These are phyloP conservation scores for Nestor notabilis DNA, from an alignment of 2,113 vertebrate species.

Conservation along the genomic window DNA sequence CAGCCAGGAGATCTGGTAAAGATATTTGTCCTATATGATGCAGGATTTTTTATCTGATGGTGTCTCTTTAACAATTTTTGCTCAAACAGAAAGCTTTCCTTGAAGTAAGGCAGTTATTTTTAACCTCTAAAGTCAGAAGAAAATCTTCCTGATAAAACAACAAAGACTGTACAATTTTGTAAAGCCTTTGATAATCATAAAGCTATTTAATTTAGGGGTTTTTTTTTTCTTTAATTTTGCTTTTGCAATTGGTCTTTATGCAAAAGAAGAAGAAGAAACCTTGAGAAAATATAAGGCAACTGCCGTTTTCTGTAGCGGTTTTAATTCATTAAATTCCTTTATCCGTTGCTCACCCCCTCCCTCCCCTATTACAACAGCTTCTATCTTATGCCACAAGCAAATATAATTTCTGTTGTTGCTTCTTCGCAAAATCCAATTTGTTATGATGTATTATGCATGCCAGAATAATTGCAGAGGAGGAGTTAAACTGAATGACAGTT, in stretches of 20 bases:
- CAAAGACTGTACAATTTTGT: not conserved
- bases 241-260: not conserved
- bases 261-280: not conserved
- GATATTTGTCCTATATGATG: not conserved
- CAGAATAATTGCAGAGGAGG: constrained; percentile 71
- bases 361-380: constrained; percentile 15
- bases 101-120: constrained; percentile 49
- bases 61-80: not conserved
- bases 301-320: constrained; percentile 13
- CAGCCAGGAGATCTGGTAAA: not conserved
- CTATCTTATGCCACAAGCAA: constrained; percentile 56
- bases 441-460: constrained; percentile 75
- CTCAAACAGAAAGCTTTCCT: not conserved
- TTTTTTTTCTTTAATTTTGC: constrained; percentile 21
- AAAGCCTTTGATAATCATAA: not conserved
- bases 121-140: not conserved
- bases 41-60: not conserved
- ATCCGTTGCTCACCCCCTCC: not conserved
- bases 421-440: constrained; percentile 69
- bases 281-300: constrained; percentile 12
- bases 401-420: constrained; percentile 56
- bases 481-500: constrained; percentile 65
- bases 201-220: not conserved
- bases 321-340: constrained; percentile 51
- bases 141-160: not conserved